Base-by-base conservation (phyloP, 1,140 invertebrate genomes). In the Drosophila kurseongensis region DNA sequence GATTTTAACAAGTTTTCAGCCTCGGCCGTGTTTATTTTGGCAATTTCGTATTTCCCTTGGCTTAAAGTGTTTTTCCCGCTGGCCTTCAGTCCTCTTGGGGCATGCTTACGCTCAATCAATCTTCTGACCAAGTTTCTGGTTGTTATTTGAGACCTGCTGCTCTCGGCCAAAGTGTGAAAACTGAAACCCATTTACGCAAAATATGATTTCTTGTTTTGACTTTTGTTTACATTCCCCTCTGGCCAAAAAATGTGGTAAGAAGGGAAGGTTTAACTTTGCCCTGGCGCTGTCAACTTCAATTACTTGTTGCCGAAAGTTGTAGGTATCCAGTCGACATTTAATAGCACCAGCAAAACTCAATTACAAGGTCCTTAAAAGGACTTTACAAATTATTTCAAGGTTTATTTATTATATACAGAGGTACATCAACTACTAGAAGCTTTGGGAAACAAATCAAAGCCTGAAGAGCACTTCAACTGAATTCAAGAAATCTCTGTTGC, bases 171-270 rank as follows among this genome's bases (percentile, higher is more conserved):
- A 78, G 79, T 79, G 79, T 79, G 65, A 72, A 88, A 72, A 73
- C 60, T 50, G 54, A 75, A 82, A 75, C 69, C 69, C 76, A 83
- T 82, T 75, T 83, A 75, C 74, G 48, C 59, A 81, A 73, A 85
- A 86, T 78, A 69, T 59, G 62, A 86, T 81, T 81, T 81, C 58
- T 32, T 75, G 51, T 68, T 78, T 60, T 40, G 52, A 52, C 54
- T 77, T 69, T 81, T 59, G 66, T 66, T 81, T 58, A 68, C 42
- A 69, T 38, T 55, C n/a, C 67, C 60, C 40, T 7, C 23, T 14
- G 51, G 60, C 27, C 59, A 13, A 36, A 16, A 45, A 44, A 12
- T 32, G 7, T 29, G 5, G 7, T 23, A 45, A 27, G 54, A 9
- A 12, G 13, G 35, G 13, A 32, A 44, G 14, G 13, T 32, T 35